These are phyloP conservation scores for Orchesella cincta DNA, from an alignment of 1,140 invertebrate genomes.

Conservation along the genomic window DNA sequence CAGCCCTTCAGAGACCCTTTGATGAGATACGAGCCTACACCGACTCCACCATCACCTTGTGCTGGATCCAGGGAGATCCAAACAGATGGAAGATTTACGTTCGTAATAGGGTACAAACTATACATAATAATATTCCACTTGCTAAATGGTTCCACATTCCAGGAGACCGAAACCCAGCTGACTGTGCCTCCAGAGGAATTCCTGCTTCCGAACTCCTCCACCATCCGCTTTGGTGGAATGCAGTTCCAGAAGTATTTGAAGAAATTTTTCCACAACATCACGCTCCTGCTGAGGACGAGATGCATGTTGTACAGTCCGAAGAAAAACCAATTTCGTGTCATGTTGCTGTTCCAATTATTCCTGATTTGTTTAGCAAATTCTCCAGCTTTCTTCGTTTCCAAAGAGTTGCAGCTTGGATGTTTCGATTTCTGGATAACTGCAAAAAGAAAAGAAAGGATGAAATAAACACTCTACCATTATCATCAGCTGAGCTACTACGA, in stretches of 20 bases:
- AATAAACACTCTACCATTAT: too few species aligned
- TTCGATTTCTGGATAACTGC: background rate
- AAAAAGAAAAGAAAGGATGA: too few species aligned
- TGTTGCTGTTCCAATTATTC: background rate
- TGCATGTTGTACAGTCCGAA: background rate
- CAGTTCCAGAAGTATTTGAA: background rate
- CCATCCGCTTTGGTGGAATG: constrained; percentile 8
- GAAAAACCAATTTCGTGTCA: background rate
- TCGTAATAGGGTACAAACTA: background rate
- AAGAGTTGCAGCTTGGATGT: background rate
- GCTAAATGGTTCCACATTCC: background rate
- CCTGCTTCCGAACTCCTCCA: background rate
- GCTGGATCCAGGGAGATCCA: background rate
- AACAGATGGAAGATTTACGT: background rate
- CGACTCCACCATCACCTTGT: background rate
- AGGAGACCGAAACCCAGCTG: background rate
- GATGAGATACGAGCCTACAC: background rate
- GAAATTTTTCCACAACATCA: background rate
- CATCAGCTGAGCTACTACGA: too few species aligned
- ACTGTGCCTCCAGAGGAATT: constrained; percentile 3
- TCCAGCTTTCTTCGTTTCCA: background rate
- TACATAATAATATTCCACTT: background rate
- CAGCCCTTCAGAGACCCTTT: background rate
- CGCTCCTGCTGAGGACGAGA: background rate
- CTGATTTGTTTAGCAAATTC: background rate